Conservation (phyloP, 2,888 invertebrate species). For the Mythimna lalbum region DNA sequence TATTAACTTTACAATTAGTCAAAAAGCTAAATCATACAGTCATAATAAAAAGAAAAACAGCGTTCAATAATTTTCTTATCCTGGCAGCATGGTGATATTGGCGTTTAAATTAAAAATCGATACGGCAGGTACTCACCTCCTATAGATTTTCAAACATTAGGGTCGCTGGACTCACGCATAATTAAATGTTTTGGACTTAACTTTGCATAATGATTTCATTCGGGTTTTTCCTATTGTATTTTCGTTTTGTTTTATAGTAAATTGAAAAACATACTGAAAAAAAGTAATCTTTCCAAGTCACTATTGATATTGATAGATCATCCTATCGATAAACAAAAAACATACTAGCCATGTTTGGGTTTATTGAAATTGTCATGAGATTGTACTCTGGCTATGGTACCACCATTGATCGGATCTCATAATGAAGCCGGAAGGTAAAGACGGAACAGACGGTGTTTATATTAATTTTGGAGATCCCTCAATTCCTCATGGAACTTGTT, state of each 20-base stretch:
- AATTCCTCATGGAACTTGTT: no score
- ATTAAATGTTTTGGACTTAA: conserved; percentile 40
- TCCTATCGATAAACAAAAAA: no score
- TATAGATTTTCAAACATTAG: conserved; percentile 77
- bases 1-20: conserved; percentile 23
- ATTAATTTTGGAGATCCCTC: no score
- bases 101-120: conserved; percentile 81
- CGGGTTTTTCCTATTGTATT: background rate
- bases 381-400: no score
- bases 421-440: no score
- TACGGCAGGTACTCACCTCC: conserved; percentile 77
- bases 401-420: no score
- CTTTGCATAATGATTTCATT: conserved; percentile 12
- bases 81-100: conserved; percentile 20
- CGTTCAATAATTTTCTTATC: conserved; percentile 3
- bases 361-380: no score
- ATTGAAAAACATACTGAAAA: no score
- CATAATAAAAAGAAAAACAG: background rate
- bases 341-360: no score
- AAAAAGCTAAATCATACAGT: background rate
- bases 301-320: no score
- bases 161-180: conserved; percentile 71
- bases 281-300: no score
- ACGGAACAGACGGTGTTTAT: no score
- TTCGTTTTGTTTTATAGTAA: background rate